Percentiles rank a stretch among this genome's conserved stretches.
Conservation (phyloP, 2,888 invertebrate genomes). For the Phrixothrix hirtus region DNA sequence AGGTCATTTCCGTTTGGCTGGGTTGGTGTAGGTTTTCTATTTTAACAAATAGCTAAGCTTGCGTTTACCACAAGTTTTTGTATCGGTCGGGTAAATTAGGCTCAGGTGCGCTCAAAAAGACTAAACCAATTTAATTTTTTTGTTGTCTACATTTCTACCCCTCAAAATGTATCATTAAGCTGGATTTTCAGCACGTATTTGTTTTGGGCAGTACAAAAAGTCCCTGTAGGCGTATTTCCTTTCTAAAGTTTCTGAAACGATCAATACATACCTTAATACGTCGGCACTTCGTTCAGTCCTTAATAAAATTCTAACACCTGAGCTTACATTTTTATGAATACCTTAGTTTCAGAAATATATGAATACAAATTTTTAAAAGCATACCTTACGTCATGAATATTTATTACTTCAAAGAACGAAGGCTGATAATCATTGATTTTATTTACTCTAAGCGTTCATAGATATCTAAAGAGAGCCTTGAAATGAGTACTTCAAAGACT, state of each 20-base stretch:
- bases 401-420: slow-evolving; percentile 10
- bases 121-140: slow-evolving; percentile 32
- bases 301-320: slow-evolving; percentile 18
- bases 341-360: too few relatives aligned
- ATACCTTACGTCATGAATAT: too few relatives aligned
- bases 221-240: slow-evolving; percentile 6
- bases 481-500: slow-evolving; percentile 17
- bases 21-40: slow-evolving; percentile 6
- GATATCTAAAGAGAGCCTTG: too few relatives aligned
- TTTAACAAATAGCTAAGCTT: slow-evolving; percentile 23
- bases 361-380: too few relatives aligned
- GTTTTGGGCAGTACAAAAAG: slow-evolving; percentile 15
- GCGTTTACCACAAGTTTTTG: slow-evolving; percentile 21
- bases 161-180: slow-evolving; percentile 24
- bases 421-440: too few relatives aligned
- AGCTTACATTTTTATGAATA: slow-evolving; percentile 14
- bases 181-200: slow-evolving; percentile 27
- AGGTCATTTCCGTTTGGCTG: slow-evolving; percentile 11
- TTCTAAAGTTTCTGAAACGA: slow-evolving; percentile 8
- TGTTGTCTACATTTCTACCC: slow-evolving; percentile 20
- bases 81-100: slow-evolving; percentile 23
- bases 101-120: slow-evolving; percentile 31
- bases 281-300: slow-evolving; percentile 10
- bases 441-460: slow-evolving; percentile 5
- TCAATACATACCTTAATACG: slow-evolving; percentile 19